These are phyloP conservation scores for Heliocidaris erythrogramma DNA, from an alignment of 35 echinoderm and acorn worm species.

Conservation along the genomic window DNA sequence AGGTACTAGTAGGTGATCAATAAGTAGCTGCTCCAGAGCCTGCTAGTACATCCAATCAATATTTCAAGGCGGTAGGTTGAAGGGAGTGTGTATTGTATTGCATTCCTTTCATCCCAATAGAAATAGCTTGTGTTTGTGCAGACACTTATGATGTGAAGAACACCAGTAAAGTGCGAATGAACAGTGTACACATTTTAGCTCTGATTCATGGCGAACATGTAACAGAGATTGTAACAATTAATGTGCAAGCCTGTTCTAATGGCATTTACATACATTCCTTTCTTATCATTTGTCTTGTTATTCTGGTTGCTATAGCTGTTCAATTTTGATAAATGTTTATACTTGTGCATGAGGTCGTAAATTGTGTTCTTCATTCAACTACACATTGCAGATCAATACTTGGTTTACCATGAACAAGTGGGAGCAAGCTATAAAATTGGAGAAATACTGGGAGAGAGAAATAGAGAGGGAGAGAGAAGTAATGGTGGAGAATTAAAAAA, in stretches of 20 bases:
- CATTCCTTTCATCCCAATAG: not conserved
- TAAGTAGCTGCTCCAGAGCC: not conserved
- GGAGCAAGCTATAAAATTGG: not conserved
- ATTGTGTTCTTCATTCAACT: not conserved
- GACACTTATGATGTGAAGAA: not conserved
- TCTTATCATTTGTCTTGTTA: not conserved
- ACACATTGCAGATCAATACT: not conserved
- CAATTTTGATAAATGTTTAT: not conserved
- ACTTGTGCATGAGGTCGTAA: not conserved
- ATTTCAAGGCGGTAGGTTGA: not conserved
- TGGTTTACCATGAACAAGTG: not conserved
- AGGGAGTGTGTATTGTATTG: not conserved
- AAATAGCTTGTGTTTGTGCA: not conserved
- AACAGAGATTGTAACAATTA: not conserved
- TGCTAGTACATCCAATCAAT: not conserved
- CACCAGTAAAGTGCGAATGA: not conserved
- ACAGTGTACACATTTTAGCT: not conserved
- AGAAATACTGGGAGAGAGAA: not conserved
- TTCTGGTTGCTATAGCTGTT: not conserved
- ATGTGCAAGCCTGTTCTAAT: too few relatives aligned
- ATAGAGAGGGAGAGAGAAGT: not conserved
- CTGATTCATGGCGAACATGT: not conserved
- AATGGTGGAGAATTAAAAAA: too few relatives aligned
- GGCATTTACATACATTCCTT: not conserved
- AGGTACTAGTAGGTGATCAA: not conserved